Evolutionary conservation across 2,888 invertebrate genomes (phyloP).

Genomic region (Caenorhabditis plicata): DNA sequence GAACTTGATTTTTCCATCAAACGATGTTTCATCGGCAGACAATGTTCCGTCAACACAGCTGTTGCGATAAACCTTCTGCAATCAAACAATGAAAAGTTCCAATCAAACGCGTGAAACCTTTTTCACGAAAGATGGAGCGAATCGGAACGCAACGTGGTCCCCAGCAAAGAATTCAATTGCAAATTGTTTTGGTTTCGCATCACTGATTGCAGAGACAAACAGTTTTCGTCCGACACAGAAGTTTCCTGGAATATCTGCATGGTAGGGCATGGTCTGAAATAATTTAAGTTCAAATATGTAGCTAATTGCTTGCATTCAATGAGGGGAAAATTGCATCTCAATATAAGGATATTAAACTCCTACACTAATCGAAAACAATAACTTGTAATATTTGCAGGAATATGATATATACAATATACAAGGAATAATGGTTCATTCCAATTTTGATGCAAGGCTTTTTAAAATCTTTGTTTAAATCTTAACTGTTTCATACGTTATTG

Average conservation of each 20-base stretch:
- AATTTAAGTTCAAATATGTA: too few species aligned
- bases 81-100: constrained; percentile 16
- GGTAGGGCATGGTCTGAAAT: constrained; percentile 61
- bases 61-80: constrained; percentile 50
- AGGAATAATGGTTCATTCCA: too few species aligned
- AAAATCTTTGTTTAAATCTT: too few species aligned
- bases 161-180: constrained; percentile 57
- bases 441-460: too few species aligned
- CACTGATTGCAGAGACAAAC: constrained; percentile 4
- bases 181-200: constrained; percentile 57
- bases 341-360: too few species aligned
- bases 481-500: too few species aligned
- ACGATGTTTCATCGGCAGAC: constrained; percentile 39
- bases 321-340: too few species aligned
- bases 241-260: constrained; percentile 63
- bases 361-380: too few species aligned
- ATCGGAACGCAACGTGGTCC: constrained; percentile 55
- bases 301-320: too few species aligned
- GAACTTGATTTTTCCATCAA: constrained; percentile 28
- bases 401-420: too few species aligned
- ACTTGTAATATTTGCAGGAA: too few species aligned
- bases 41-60: constrained; percentile 37
- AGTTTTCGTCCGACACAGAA: constrained; percentile 58
- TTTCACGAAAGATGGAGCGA: constrained; percentile 50
- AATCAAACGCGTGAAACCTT: constrained; percentile 30